Evolutionary conservation across 2,113 vertebrate species (phyloP).

Genomic region (Capreolus pygargus): DNA sequence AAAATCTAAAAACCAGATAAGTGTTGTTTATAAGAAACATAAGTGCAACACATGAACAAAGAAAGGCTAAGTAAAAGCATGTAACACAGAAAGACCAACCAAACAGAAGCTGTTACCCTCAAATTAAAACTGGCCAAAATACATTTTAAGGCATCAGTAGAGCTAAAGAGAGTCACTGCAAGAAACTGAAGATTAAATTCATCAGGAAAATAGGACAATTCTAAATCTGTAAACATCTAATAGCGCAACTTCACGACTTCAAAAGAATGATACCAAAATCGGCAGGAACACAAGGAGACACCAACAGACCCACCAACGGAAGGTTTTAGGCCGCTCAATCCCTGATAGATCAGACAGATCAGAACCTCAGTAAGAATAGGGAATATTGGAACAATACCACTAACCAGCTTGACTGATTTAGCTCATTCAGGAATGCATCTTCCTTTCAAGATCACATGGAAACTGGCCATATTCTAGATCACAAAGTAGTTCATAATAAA

Average conservation of each 20-base stretch:
- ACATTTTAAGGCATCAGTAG: background rate
- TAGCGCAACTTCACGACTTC: background rate
- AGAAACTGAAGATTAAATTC: background rate
- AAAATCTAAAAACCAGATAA: background rate
- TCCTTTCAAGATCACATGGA: background rate
- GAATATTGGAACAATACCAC: background rate
- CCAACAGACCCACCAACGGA: background rate
- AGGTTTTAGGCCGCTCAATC: background rate
- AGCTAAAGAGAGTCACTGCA: background rate
- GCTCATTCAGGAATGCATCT: background rate
- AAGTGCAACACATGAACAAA: background rate
- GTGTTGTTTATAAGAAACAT: background rate
- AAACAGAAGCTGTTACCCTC: background rate
- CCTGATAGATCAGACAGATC: background rate
- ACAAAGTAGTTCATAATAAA: background rate
- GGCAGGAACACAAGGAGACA: background rate
- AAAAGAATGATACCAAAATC: background rate
- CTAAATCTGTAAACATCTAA: background rate
- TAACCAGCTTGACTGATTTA: background rate
- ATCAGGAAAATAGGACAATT: background rate
- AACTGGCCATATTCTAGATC: background rate
- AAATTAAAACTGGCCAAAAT: background rate
- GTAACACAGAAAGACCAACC: background rate
- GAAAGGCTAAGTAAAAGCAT: background rate
- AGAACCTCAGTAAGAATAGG: background rate